A percentile compares a stretch with the other conserved stretches of the same genome.
Evolutionary conservation across 2,888 invertebrate genomes (phyloP).

Genomic region (Drosophila melanocephala): DNA sequence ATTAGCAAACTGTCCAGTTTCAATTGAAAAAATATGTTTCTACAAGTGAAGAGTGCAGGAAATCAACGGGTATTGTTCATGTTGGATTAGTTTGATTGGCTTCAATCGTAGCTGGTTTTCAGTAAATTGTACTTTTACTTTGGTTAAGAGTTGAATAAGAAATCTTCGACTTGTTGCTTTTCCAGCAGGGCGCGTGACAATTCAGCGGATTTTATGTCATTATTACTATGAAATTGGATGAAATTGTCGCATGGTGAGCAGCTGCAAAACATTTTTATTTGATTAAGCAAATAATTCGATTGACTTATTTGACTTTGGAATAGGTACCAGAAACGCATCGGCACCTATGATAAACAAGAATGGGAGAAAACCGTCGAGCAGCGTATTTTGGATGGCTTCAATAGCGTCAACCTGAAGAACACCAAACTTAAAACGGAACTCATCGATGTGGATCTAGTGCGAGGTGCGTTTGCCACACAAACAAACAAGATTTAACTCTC

Average conservation of each 20-base stretch:
- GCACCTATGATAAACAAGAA: conserved; percentile 98
- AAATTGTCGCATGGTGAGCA: conserved; percentile 85
- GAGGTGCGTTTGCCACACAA: conserved; percentile 88
- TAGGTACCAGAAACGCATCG: conserved; percentile 98
- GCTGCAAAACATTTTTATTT: neutral
- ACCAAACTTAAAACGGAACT: conserved; percentile 95
- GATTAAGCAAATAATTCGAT: neutral
- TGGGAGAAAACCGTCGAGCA: conserved; percentile 99
- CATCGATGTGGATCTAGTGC: conserved; percentile 97
- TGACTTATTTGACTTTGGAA: conserved; percentile 5
- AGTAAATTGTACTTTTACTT: conserved; percentile 24
- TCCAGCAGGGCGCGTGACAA: conserved; percentile 52
- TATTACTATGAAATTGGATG: conserved; percentile 86
- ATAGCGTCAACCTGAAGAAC: conserved; percentile 92
- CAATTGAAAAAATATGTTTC: neutral
- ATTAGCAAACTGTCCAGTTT: neutral
- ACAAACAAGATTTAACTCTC: neutral
- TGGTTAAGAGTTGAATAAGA: conserved; percentile 12
- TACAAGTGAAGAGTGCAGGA: neutral
- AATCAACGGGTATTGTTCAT: neutral
- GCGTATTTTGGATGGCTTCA: conserved; percentile 93
- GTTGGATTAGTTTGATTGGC: neutral
- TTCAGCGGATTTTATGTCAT: conserved; percentile 73
- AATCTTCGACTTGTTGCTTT: conserved; percentile 16
- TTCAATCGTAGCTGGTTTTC: conserved; percentile 11